Base-by-base conservation (phyloP, 2,888 invertebrate species). In the Xanthia togata region DNA sequence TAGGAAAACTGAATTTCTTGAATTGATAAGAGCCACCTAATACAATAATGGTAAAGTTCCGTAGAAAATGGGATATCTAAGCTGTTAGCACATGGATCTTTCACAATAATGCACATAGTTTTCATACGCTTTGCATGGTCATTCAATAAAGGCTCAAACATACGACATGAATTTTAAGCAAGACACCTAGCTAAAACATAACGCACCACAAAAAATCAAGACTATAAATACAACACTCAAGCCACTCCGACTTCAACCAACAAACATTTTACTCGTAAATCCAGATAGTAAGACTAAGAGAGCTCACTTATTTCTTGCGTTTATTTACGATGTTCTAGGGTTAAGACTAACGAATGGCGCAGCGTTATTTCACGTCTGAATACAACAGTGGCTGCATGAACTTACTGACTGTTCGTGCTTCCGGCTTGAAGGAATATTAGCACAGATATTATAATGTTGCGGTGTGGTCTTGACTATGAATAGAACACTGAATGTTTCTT, bases 301-400 rank as follows among this genome's bases (percentile, higher is more conserved):
- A 76, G 70, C 72, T 76, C 63, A 59, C 71, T 72, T 70, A 82
- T 70, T 82, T 73, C 69, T 71, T 64, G 23, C 50, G 50, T 71
- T 84, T 85, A 82, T 81, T 85, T 85, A 75, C 71, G 59, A 77
- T 62, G 68, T 73, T 77, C 53, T 60, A 59, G 59, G 72, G 57
- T 60, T 71, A 44, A 77, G 68, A 44, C 31, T 60, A 69, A 79
- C 70, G 70, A 83, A 86, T 78, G 60, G 76, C 67, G 73, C 60
- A 80, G 76, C 55, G 55, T 76, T 80, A 86, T 80, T 73, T 75
- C 71, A 78, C 53, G 73, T 80, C 84, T 76, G 78, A 70, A 76
- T 78, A 47, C 57, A 78, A 62, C 75, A 75, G 75, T 75, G 64
- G 72, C 35, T 69, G 78, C 76, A 82, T 76, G 67, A 74, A 81